A percentile compares a stretch with the other conserved stretches of the same genome.
Evolutionary conservation across 23 tunicate genomes (phyloP).

Genomic region (Ascidia mentula): DNA sequence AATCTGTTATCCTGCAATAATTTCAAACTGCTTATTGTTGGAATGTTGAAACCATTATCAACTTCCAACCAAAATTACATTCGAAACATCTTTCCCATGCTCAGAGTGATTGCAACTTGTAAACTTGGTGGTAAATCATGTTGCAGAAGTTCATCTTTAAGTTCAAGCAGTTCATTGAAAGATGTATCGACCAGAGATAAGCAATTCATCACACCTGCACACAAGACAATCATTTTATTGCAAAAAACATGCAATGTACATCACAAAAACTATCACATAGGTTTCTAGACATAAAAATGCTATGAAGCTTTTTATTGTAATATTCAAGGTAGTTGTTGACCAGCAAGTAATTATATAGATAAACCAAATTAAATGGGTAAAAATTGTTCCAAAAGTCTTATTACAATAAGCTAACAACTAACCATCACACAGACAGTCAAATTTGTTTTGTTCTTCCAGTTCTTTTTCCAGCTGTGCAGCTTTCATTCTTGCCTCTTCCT

Average conservation of each 20-base stretch:
- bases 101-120: slow-evolving; percentile 52
- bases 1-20: slow-evolving; percentile 72
- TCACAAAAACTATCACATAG: neutral
- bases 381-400: too few species aligned
- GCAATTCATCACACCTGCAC: slow-evolving; percentile 75
- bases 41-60: too few species aligned
- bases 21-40: neutral
- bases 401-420: too few species aligned
- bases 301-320: too few species aligned
- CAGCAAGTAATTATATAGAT: neutral
- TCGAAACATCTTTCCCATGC: slow-evolving; percentile 75
- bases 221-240: too few species aligned
- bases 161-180: slow-evolving; percentile 73
- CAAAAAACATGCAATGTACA: neutral
- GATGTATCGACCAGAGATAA: slow-evolving; percentile 72
- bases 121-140: slow-evolving; percentile 91
- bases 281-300: neutral
- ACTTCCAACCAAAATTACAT: slow-evolving; percentile 35
- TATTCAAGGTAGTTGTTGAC: neutral
- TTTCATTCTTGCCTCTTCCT: slow-evolving; percentile 61
- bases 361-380: neutral
- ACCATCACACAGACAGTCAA: slow-evolving; percentile 91
- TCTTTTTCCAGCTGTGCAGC: slow-evolving; percentile 75
- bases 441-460: slow-evolving; percentile 88
- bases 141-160: slow-evolving; percentile 80